These are phyloP conservation scores for Clistopyga incitator DNA, from an alignment of 2,888 invertebrate genomes.

Conservation along the genomic window DNA sequence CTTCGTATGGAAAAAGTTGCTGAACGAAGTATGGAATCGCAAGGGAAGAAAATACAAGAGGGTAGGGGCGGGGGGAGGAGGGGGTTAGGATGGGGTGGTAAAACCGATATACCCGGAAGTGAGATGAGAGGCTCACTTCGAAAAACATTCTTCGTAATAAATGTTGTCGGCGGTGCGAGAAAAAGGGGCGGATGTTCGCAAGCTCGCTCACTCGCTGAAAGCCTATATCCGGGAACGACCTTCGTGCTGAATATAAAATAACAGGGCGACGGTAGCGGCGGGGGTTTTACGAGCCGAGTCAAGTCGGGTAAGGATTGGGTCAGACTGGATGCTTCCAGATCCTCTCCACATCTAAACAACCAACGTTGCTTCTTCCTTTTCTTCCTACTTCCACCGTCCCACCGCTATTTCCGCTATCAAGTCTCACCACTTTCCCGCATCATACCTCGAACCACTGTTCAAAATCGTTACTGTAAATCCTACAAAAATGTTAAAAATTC, in stretches of 20 bases:
- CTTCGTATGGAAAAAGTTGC: conserved; percentile 11
- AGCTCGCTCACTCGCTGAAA: conserved; percentile 60
- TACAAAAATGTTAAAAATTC: too few relatives aligned
- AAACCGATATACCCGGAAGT: conserved; percentile 58
- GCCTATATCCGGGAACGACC: conserved; percentile 67
- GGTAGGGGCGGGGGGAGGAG: not conserved
- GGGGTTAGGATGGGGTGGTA: conserved; percentile 38
- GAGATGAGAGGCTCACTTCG: conserved; percentile 50
- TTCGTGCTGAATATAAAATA: conserved; percentile 67
- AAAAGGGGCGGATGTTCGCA: conserved; percentile 43
- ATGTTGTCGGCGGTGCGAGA: conserved; percentile 44
- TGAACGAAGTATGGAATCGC: conserved; percentile 4
- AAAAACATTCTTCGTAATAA: conserved; percentile 67
- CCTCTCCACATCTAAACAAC: conserved; percentile 18
- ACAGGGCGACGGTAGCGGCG: conserved; percentile 18
- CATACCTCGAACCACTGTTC: too few relatives aligned
- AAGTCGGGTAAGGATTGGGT: conserved; percentile 48
- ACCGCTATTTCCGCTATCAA: not conserved
- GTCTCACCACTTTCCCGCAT: conserved; percentile 11
- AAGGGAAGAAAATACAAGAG: not conserved
- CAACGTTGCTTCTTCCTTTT: conserved; percentile 25
- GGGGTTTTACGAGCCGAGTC: conserved; percentile 44
- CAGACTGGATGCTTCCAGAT: conserved; percentile 42
- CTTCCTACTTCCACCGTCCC: conserved; percentile 6
- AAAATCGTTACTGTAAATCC: too few relatives aligned